Percentiles rank a stretch among this genome's conserved stretches.
These are phyloP conservation scores for Lagocephalus sceleratus DNA, from an alignment of 2,797 vertebrate genomes.

Conservation along the genomic window DNA sequence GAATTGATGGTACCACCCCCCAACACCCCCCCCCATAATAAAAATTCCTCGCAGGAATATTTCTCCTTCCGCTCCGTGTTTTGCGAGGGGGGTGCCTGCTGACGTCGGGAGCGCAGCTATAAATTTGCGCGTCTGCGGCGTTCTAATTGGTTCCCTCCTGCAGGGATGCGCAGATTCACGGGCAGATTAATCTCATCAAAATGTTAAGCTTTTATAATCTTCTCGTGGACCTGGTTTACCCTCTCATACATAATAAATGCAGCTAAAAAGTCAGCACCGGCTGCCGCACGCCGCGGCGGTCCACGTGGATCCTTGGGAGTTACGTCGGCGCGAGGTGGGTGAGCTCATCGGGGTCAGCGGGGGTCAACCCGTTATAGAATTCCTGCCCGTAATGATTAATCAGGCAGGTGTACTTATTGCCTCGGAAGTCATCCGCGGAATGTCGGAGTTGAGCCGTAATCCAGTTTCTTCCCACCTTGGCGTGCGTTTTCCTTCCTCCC, in stretches of 20 bases:
- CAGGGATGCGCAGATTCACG: slow-evolving; percentile 53
- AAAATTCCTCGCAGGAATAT: not conserved
- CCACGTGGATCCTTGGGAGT: slow-evolving; percentile 31
- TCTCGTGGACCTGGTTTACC: slow-evolving; percentile 61
- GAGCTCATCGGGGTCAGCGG: slow-evolving; percentile 56
- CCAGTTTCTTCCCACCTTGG: slow-evolving; percentile 39
- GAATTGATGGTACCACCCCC: slow-evolving; percentile 36
- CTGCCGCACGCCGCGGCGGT: slow-evolving; percentile 19
- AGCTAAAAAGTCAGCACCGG: slow-evolving; percentile 58
- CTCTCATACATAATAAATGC: slow-evolving; percentile 70
- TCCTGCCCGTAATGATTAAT: slow-evolving; percentile 72
- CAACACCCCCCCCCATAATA: too few relatives aligned
- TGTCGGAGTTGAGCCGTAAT: slow-evolving; percentile 42
- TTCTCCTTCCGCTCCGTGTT: slow-evolving; percentile 14
- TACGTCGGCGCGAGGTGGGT: slow-evolving; percentile 43
- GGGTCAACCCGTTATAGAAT: slow-evolving; percentile 63
- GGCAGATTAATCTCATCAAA: slow-evolving; percentile 68
- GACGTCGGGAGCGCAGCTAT: slow-evolving; percentile 11
- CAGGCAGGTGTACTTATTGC: slow-evolving; percentile 55
- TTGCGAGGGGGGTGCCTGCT: slow-evolving; percentile 1
- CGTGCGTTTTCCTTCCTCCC: slow-evolving; percentile 22
- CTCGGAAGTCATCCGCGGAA: slow-evolving; percentile 52
- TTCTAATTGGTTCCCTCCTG: slow-evolving; percentile 43
- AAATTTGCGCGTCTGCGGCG: slow-evolving; percentile 40
- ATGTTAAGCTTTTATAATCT: slow-evolving; percentile 74